A percentile compares a stretch with the other conserved stretches of the same genome.
These are phyloP conservation scores for Stictonetta naevosa DNA, from an alignment of 2,113 vertebrate genomes.

Conservation along the genomic window DNA sequence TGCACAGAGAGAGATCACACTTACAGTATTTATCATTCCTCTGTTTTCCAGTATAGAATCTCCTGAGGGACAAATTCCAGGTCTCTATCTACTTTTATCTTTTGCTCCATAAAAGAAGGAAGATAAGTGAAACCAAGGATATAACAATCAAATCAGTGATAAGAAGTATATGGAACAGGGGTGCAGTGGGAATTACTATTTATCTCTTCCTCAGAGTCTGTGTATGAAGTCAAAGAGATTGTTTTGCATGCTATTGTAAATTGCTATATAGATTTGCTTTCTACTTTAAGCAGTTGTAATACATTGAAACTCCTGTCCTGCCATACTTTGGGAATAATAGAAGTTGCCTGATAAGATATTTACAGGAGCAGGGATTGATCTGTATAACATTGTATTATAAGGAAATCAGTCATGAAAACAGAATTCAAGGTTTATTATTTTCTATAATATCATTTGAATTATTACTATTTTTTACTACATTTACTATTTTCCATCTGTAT, in stretches of 20 bases:
- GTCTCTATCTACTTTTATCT: not conserved
- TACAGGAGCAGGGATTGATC: not conserved
- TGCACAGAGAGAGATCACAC: not conserved
- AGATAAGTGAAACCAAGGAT: not conserved
- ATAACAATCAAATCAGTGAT: not conserved
- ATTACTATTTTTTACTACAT: not conserved
- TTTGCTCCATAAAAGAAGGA: not conserved
- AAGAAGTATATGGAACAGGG: not conserved
- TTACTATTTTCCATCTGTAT: not conserved
- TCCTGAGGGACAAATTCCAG: not conserved
- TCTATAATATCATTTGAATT: not conserved
- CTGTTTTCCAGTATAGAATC: not conserved
- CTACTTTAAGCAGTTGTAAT: no score
- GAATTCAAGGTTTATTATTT: not conserved
- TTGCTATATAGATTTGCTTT: no score
- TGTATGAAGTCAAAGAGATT: not conserved
- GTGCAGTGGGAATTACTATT: not conserved
- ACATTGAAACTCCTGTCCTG: not conserved
- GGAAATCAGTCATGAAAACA: not conserved
- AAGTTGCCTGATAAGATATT: not conserved
- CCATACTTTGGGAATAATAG: not conserved
- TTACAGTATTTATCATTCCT: not conserved
- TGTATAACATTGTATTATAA: not conserved
- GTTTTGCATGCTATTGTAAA: no score
- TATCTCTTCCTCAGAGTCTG: not conserved